These are phyloP conservation scores for Pseudomugil gertrudae DNA, from an alignment of 2,797 vertebrate species.

Conservation along the genomic window DNA sequence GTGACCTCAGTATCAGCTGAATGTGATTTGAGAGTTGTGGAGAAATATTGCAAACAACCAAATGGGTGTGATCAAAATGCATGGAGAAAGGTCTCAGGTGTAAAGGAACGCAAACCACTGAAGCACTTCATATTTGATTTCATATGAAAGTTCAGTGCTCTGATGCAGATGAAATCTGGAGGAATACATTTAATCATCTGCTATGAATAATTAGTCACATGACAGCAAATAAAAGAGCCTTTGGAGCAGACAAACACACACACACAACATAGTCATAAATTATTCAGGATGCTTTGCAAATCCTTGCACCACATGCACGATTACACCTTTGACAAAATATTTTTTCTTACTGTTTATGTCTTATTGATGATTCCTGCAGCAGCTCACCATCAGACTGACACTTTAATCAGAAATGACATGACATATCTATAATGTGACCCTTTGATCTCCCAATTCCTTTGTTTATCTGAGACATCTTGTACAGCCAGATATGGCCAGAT, in stretches of 20 bases:
- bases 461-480: constrained; percentile 3
- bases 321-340: constrained; percentile 38
- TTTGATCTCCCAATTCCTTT: constrained; percentile 50
- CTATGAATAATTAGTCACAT: constrained; percentile 58
- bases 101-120: constrained; percentile 3
- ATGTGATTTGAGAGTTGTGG: constrained; percentile 40
- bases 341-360: constrained; percentile 11
- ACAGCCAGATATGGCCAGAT: constrained; percentile 12
- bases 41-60: constrained; percentile 16
- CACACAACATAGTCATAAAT: constrained; percentile 41
- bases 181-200: constrained; percentile 48
- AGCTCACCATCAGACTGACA: constrained; percentile 5
- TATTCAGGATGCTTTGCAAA: constrained; percentile 56
- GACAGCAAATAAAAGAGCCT: constrained; percentile 49
- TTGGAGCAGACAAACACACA: constrained; percentile 35
- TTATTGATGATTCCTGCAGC: constrained; percentile 17
- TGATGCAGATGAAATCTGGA: constrained; percentile 35
- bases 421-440: constrained; percentile 45
- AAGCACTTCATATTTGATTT: constrained; percentile 18
- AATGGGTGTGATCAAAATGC: constrained; percentile 16
- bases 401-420: constrained; percentile 19
- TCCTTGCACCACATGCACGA: constrained; percentile 43
- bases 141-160: background rate
- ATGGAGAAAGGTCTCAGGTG: constrained; percentile 30
- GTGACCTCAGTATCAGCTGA: constrained; percentile 54